Percentiles rank a stretch among this genome's conserved stretches.
These are phyloP conservation scores for Dynastes grantii DNA, from an alignment of 2,888 invertebrate species.

Conservation along the genomic window DNA sequence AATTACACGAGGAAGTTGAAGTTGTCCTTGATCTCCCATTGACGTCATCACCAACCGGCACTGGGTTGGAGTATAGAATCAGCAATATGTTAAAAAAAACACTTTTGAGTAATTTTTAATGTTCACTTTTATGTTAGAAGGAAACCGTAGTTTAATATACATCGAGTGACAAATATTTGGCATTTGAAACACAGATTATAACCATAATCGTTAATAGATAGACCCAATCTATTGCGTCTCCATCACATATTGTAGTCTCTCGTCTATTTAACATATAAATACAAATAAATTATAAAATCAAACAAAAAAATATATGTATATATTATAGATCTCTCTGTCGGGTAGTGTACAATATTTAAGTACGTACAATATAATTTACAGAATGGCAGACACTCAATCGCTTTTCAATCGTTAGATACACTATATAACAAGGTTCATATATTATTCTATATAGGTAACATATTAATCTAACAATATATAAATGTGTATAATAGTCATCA, in stretches of 20 bases:
- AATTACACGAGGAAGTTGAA: no score
- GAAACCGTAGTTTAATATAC: conserved; percentile 12
- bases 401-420: background rate
- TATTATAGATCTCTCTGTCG: conserved; percentile 11
- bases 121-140: background rate
- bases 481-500: conserved; percentile 9
- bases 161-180: conserved; percentile 34
- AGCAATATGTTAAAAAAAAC: no score
- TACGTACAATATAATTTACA: conserved; percentile 16
- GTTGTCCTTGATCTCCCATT: no score
- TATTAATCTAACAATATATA: conserved; percentile 27
- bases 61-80: no score
- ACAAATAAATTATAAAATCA: conserved; percentile 26
- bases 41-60: no score
- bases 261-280: conserved; percentile 8
- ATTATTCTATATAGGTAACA: conserved; percentile 39
- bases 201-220: background rate
- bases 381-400: conserved; percentile 3
- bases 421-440: conserved; percentile 10
- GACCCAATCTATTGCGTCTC: no score
- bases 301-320: conserved; percentile 10
- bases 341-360: conserved; percentile 12
- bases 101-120: no score
- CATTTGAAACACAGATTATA: conserved; percentile 23
- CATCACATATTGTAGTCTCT: background rate